Base-by-base conservation (phyloP, 1,140 invertebrate genomes). In the Helicoverpa armigera region DNA sequence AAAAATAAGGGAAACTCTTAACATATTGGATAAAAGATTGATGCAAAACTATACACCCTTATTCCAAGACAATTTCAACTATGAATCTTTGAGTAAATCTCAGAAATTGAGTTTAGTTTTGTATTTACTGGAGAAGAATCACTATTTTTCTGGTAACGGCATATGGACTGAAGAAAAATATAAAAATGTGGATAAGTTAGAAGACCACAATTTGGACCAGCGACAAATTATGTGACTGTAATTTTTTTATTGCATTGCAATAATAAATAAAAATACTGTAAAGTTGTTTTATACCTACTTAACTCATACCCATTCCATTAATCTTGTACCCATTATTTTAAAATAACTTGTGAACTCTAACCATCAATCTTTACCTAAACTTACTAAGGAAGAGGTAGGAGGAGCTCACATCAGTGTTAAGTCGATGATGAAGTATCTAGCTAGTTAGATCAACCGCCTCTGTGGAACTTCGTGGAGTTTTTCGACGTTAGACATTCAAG, bases 71-170 rank as follows among this genome's bases (percentile, higher is more conserved):
- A 79, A 89, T 74, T 67, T 93, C 65, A 85, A 90, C 65, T 78
- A 90, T 43, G 79, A 86, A 13, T 79, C 79, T 69, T 54, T 95
- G 35, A 92, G 81, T 61, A 92, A 93, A 67, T 85, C 86, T 18
- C 91, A 95, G 84, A 92, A 92, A 81, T 87, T 96, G 63, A 95
- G 95, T 89, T 88, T 96, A 53, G 83, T 90, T 60, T 82, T 96
- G 60, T 96, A 96, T 91, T 86, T 94, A 58, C 87, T 96, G 48
- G 95, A 96, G 87, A 95, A 92, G 82, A 92, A 94, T 78, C 94
- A 95, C 88, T 95, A 96, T 86, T 96, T 96, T 88, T 93, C 88
- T 83, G 95, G 95, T 51, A 95, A 95, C 91, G 95, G 95, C 23
- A 91, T 96, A 10, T 96, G 95, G 95, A 89, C 82, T 81, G 93